phyloP scores from a whole-genome alignment of 2,888 invertebrate genomes.

The Eutolmus rufibarbis region DNA sequence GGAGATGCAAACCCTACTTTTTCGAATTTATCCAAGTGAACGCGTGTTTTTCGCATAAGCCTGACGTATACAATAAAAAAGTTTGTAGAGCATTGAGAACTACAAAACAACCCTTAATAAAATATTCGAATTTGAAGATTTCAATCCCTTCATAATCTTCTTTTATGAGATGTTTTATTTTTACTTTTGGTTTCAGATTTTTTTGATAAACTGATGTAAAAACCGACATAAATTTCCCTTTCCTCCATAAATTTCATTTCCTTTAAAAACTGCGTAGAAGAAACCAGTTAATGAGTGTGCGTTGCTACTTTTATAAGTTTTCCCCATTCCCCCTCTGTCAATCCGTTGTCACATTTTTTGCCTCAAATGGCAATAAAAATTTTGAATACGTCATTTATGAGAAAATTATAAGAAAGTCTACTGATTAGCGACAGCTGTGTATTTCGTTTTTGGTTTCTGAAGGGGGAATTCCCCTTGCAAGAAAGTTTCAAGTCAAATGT shows the following conservation, averaged over 20 bases:
- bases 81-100: too few species aligned
- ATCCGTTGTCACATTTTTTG: background rate
- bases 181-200: too few species aligned
- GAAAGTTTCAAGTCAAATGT: constrained; percentile 17
- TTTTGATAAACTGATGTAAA: background rate
- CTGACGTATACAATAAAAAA: too few species aligned
- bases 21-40: too few species aligned
- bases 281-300: background rate
- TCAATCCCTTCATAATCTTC: too few species aligned
- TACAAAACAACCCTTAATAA: too few species aligned
- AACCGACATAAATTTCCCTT: background rate
- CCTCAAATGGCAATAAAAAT: constrained; percentile 6
- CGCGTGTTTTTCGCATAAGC: too few species aligned
- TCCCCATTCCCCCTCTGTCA: background rate
- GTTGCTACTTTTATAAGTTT: background rate
- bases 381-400: background rate
- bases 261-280: background rate
- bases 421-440: constrained; percentile 24
- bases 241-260: background rate
- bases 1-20: too few species aligned
- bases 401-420: constrained; percentile 19
- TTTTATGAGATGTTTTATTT: too few species aligned
- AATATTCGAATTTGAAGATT: too few species aligned
- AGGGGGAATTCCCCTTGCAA: constrained; percentile 22
- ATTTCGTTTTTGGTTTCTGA: background rate